phyloP scores from a whole-genome alignment of 1,140 invertebrate genomes.

The Zaprionus vittiger region DNA sequence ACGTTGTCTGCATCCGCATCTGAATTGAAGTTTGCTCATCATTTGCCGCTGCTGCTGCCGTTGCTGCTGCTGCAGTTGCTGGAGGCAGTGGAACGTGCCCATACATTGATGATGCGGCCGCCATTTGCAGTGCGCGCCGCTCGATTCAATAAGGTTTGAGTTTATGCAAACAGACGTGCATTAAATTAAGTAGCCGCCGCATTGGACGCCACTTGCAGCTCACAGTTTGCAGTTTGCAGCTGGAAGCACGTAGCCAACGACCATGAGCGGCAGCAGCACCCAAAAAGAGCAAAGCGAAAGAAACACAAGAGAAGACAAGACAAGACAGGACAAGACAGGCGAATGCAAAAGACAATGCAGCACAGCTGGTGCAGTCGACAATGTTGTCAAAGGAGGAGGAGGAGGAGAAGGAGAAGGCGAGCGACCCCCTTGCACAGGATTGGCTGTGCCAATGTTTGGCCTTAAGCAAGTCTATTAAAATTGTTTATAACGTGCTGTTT shows the following conservation, averaged over 20 bases:
- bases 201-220: conserved; percentile 62
- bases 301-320: conserved; percentile 23
- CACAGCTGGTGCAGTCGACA: conserved; percentile 57
- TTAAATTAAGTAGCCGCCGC: conserved; percentile 78
- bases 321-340: conserved; percentile 43
- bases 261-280: conserved; percentile 20
- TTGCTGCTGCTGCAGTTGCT: conserved; percentile 31
- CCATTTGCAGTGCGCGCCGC: conserved; percentile 35
- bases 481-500: conserved; percentile 68
- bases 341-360: conserved; percentile 71
- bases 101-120: conserved; percentile 74
- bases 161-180: conserved; percentile 82
- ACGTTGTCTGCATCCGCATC: conserved; percentile 50
- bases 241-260: conserved; percentile 63
- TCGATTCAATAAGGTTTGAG: conserved; percentile 80
- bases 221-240: conserved; percentile 21
- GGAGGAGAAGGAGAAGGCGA: neutral
- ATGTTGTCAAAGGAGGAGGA: conserved; percentile 49
- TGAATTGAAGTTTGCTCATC: conserved; percentile 80
- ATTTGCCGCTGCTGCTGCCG: conserved; percentile 50
- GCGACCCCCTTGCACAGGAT: neutral
- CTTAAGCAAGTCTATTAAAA: conserved; percentile 82
- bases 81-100: conserved; percentile 69
- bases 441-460: conserved; percentile 64
- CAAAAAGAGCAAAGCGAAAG: conserved; percentile 22